Conservation (phyloP, 2,797 vertebrate species). For the Muraenolepis orangiensis region DNA sequence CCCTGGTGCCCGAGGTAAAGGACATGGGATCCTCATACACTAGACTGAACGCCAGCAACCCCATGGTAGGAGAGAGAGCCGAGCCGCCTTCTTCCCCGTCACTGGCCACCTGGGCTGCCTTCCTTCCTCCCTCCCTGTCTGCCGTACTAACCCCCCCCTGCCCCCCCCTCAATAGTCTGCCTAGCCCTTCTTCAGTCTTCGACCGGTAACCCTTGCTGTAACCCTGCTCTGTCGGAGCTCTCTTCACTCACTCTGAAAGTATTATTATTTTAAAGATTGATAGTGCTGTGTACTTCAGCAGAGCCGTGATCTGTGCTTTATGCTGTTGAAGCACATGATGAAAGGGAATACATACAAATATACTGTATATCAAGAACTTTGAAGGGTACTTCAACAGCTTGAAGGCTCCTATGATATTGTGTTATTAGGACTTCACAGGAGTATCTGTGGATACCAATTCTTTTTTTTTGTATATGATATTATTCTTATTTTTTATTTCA, state of each 20-base stretch:
- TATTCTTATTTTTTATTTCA: too few relatives aligned
- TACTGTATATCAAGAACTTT: background rate
- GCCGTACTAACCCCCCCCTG: background rate
- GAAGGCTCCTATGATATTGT: background rate
- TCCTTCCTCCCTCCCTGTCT: background rate
- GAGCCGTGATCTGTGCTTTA: background rate
- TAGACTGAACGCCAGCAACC: constrained; percentile 71
- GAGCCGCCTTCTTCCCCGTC: constrained; percentile 26
- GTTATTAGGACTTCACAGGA: background rate
- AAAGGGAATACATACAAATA: background rate
- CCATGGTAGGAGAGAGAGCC: constrained; percentile 70
- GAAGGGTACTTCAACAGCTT: background rate
- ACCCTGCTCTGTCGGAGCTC: background rate
- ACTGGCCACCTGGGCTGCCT: background rate
- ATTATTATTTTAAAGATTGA: too few relatives aligned
- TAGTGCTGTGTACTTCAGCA: background rate
- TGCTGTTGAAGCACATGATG: background rate
- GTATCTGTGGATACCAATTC: too few relatives aligned
- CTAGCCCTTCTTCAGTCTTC: background rate
- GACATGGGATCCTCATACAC: constrained; percentile 74
- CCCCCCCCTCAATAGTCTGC: background rate
- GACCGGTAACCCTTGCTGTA: background rate
- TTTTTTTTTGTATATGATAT: too few relatives aligned
- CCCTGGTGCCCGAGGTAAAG: constrained; percentile 75
- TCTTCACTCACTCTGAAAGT: too few relatives aligned